Base-by-base conservation (phyloP, 2,888 invertebrate genomes). In the Orgyia antiqua region DNA sequence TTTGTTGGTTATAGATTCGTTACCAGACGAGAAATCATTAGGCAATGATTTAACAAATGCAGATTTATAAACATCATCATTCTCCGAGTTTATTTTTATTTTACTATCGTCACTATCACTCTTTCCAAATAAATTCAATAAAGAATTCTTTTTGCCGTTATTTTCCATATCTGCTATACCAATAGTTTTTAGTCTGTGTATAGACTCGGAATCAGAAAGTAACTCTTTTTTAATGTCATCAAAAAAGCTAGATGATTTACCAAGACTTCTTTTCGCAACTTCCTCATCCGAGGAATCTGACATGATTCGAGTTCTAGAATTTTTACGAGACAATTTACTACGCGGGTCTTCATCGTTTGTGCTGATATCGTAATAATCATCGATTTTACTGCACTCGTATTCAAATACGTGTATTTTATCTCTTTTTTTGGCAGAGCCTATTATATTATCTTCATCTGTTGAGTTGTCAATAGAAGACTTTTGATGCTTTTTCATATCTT, bases 241-340 rank as follows among this genome's bases (percentile, higher is more conserved):
- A 3, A 70, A 58, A 46, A 61, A 74, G 38, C 46, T 58, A 12
- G 71, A 73, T 45, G 72, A 76, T 52, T 70, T 88, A 39, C 79
- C 78, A 17, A 79, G 51, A 51, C 87, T 83, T 51, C 88, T 87
- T 51, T 88, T 89, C 8, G 87, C 82, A 20, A 70, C 78, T 25
- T 91, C 91, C 31, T 93, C 92, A 47, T 93, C 93, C 19, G 93
- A 93, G 1, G 93, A 92, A 58, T 95, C 94, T 6, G 93, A 94
- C 36, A 92, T 90, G 36, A 94, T 93, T 12, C 93, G 89, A 11
- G 92, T 90, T 47, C 92, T 83, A 0, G 92, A 92, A 51, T 90
- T 90, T 60, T 93, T 92, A 33, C 92, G 88, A 1, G 89, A 80
- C 1, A 89, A 79, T 63, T 91, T 92, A 38, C 67, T 87, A 68